Conservation (phyloP, 2,797 vertebrate genomes). For the Ctenosaura bakeri region DNA sequence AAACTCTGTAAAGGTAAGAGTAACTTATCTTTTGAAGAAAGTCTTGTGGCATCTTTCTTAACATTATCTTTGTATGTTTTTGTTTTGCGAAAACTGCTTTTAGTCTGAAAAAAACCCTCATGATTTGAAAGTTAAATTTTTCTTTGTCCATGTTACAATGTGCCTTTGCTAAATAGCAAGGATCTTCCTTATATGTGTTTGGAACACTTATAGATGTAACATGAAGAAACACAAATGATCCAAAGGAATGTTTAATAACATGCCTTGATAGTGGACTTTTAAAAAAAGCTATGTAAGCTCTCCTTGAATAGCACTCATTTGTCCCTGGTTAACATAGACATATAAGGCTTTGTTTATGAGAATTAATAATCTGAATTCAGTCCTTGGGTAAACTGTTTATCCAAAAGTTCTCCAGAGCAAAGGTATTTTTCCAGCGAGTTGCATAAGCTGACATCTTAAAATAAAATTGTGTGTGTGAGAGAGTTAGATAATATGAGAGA, state of each 20-base stretch:
- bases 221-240: conserved; percentile 29
- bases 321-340: background rate
- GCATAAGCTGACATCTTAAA: conserved; percentile 49
- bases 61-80: background rate
- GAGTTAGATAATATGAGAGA: background rate
- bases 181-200: background rate
- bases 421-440: conserved; percentile 17
- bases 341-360: background rate
- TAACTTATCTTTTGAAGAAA: conserved; percentile 5
- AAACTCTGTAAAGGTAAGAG: conserved; percentile 10
- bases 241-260: conserved; percentile 22
- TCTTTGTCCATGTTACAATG: background rate
- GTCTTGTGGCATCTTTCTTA: conserved; percentile 6
- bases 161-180: conserved; percentile 15
- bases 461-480: background rate
- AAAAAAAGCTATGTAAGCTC: conserved; percentile 3
- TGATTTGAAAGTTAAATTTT: background rate
- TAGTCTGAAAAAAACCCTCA: conserved; percentile 2
- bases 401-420: conserved; percentile 12
- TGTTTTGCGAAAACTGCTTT: background rate
- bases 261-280: conserved; percentile 29
- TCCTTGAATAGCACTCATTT: background rate
- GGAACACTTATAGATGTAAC: conserved; percentile 37
- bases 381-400: conserved; percentile 36
- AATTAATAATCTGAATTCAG: conserved; percentile 27